Percentiles rank a stretch among this genome's conserved stretches.
These are phyloP conservation scores for Nibea coibor DNA, from an alignment of 2,113 vertebrate genomes.

Conservation along the genomic window DNA sequence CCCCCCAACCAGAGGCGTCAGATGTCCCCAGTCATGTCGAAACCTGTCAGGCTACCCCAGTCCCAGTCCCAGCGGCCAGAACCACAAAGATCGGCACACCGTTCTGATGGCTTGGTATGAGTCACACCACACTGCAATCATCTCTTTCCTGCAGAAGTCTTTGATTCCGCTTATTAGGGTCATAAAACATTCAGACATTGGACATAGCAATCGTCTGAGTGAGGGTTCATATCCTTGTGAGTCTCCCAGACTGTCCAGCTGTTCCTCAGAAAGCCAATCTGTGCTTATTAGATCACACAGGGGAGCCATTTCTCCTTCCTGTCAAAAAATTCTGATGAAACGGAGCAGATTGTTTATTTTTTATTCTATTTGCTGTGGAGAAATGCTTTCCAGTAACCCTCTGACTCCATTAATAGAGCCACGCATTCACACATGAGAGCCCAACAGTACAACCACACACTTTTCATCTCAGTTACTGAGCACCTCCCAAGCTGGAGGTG, in stretches of 20 bases:
- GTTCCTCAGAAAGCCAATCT: slow-evolving; percentile 28
- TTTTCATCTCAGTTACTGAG: not conserved
- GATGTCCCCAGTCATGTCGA: slow-evolving; percentile 90
- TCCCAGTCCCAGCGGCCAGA: slow-evolving; percentile 82
- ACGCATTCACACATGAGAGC: not conserved
- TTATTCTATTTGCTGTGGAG: not conserved
- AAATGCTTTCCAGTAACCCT: not conserved
- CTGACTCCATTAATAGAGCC: not conserved
- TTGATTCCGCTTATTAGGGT: not conserved
- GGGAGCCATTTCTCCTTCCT: slow-evolving; percentile 10
- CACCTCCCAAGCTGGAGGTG: not conserved
- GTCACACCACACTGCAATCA: not conserved
- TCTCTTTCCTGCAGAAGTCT: not conserved
- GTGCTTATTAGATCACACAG: slow-evolving; percentile 43
- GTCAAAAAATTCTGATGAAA: slow-evolving; percentile 1
- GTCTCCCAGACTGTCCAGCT: slow-evolving; percentile 25
- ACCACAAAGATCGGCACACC: slow-evolving; percentile 87
- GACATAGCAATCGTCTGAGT: not conserved
- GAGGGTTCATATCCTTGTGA: slow-evolving; percentile 9
- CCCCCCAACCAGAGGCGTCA: slow-evolving; percentile 91
- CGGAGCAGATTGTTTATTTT: slow-evolving; percentile 2
- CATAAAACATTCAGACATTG: slow-evolving; percentile 13
- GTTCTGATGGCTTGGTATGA: slow-evolving; percentile 93
- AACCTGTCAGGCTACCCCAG: slow-evolving; percentile 95
- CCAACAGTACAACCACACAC: not conserved